Evolutionary conservation across 2,888 invertebrate genomes (phyloP).

Genomic region (Hypomecis atomaria): DNA sequence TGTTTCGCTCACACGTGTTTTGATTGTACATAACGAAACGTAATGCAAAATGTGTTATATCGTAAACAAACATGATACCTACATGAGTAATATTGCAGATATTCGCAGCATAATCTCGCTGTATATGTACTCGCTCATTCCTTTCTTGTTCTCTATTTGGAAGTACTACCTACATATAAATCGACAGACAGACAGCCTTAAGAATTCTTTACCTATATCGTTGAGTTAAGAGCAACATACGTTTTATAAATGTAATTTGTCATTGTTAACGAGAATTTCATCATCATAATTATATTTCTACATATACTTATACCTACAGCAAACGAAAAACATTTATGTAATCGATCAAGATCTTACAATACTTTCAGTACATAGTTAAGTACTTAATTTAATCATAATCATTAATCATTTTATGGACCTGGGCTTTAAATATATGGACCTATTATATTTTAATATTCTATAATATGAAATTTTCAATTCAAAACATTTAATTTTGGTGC

Average conservation of each 20-base stretch:
- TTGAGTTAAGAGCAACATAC: slow-evolving; percentile 10
- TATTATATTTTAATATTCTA: too few species aligned
- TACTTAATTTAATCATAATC: too few species aligned
- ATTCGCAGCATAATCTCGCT: slow-evolving; percentile 55
- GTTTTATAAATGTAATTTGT: slow-evolving; percentile 7
- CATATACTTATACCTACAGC: too few species aligned
- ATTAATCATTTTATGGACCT: too few species aligned
- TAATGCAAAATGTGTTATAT: slow-evolving; percentile 56
- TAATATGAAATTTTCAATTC: too few species aligned
- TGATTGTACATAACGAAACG: slow-evolving; percentile 53
- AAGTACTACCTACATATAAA: slow-evolving; percentile 41
- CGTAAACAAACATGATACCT: slow-evolving; percentile 52
- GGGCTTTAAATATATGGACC: too few species aligned
- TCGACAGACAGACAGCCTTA: slow-evolving; percentile 27
- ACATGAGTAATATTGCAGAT: slow-evolving; percentile 59
- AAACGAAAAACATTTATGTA: too few species aligned
- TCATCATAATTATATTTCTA: background rate
- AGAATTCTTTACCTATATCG: slow-evolving; percentile 38
- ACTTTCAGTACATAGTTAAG: too few species aligned
- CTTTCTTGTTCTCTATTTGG: slow-evolving; percentile 55
- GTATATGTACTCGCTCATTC: slow-evolving; percentile 52
- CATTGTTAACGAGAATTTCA: background rate
- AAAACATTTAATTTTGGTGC: too few species aligned
- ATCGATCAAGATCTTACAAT: too few species aligned
- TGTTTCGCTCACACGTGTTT: slow-evolving; percentile 48